A percentile compares a stretch with the other conserved stretches of the same genome.
These are phyloP conservation scores for Xanthia togata DNA, from an alignment of 2,888 invertebrate genomes.

Conservation along the genomic window DNA sequence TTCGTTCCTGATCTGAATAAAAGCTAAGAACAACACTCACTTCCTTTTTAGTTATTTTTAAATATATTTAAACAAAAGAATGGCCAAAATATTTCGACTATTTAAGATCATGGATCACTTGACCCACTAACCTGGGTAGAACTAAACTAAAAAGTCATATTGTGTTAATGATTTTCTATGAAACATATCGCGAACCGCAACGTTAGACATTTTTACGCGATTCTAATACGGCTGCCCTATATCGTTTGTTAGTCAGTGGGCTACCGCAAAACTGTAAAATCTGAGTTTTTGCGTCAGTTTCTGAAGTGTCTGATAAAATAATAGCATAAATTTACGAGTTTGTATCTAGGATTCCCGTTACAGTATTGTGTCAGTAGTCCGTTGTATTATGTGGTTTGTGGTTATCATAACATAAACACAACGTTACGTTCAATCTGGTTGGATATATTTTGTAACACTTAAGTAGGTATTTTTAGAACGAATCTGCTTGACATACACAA, in stretches of 20 bases:
- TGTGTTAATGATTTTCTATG: slow-evolving; percentile 69
- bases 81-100: background rate
- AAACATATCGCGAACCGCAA: slow-evolving; percentile 59
- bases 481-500: background rate
- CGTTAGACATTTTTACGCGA: slow-evolving; percentile 49
- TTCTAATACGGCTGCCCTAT: slow-evolving; percentile 62
- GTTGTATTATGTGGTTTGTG: slow-evolving; percentile 49
- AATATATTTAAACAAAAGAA: slow-evolving; percentile 12
- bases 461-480: background rate
- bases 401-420: slow-evolving; percentile 23
- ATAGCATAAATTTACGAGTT: slow-evolving; percentile 56
- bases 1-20: slow-evolving; percentile 4
- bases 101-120: slow-evolving; percentile 30
- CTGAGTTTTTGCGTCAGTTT: slow-evolving; percentile 52
- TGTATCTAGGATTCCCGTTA: slow-evolving; percentile 53
- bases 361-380: slow-evolving; percentile 45
- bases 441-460: slow-evolving; percentile 1
- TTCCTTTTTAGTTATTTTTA: slow-evolving; percentile 32
- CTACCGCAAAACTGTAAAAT: slow-evolving; percentile 64
- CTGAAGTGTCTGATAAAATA: slow-evolving; percentile 51
- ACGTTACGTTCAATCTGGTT: slow-evolving; percentile 8
- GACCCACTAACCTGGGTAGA: slow-evolving; percentile 4
- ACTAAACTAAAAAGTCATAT: slow-evolving; percentile 51
- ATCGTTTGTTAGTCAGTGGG: slow-evolving; percentile 54
- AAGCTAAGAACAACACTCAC: slow-evolving; percentile 16